Evolutionary conservation across 2,113 vertebrate species (phyloP).

Genomic region (Synchiropus splendidus): DNA sequence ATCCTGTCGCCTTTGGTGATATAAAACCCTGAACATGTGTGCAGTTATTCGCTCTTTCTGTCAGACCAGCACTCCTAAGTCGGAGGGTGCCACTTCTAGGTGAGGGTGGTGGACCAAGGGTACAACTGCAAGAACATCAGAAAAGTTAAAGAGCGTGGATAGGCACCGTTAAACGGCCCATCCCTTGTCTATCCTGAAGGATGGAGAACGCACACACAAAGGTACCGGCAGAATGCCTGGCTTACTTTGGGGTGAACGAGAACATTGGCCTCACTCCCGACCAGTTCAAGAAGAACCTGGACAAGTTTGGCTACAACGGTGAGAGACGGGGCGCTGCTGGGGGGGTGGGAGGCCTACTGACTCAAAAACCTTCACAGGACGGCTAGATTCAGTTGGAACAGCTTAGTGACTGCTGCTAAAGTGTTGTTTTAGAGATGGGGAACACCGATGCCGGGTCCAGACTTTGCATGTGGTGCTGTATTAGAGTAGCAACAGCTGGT

Average conservation of each 20-base stretch:
- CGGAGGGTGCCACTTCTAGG: constrained; percentile 56
- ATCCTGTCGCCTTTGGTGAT: constrained; percentile 36
- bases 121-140: constrained; percentile 35
- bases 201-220: constrained; percentile 83
- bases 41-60: constrained; percentile 67
- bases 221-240: constrained; percentile 68
- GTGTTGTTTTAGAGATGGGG: too few relatives aligned
- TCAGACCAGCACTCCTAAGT: constrained; percentile 62
- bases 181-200: constrained; percentile 51
- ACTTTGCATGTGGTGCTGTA: constrained; percentile 28
- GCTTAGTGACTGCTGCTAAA: background rate
- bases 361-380: background rate
- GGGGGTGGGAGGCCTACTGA: constrained; percentile 12
- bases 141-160: constrained; percentile 47
- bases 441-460: constrained; percentile 2
- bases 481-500: constrained; percentile 51
- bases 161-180: constrained; percentile 40
- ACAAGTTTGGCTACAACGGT: constrained; percentile 83
- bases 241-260: constrained; percentile 78
- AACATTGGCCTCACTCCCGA: constrained; percentile 69
- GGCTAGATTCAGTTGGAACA: background rate
- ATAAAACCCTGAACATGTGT: constrained; percentile 54
- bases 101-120: constrained; percentile 55
- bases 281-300: constrained; percentile 80
- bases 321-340: constrained; percentile 41